Conservation (phyloP, 2,113 vertebrate genomes). For the Podocnemis expansa region DNA sequence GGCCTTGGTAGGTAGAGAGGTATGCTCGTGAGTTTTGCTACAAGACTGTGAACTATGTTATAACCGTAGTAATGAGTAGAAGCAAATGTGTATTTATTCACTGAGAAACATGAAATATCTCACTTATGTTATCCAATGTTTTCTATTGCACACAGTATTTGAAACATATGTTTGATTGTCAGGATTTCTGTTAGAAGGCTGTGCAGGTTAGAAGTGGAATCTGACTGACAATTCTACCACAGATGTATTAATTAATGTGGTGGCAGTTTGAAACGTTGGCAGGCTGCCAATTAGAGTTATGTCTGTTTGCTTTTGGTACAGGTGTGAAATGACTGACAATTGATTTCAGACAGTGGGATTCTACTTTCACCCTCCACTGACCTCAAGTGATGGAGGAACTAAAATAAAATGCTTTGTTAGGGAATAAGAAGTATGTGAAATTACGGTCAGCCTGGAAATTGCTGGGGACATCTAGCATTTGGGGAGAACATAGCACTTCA, state of each 20-base stretch:
- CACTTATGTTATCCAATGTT: not conserved
- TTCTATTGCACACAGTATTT: conserved; percentile 1
- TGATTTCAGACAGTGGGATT: not conserved
- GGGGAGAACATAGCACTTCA: not conserved
- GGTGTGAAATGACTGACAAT: conserved; percentile 24
- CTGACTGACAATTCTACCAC: conserved; percentile 31
- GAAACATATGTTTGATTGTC: conserved; percentile 31
- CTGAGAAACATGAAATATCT: not conserved
- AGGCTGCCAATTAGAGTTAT: not conserved
- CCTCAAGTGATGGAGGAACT: not conserved
- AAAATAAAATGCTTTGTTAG: not conserved
- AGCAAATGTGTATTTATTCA: not conserved
- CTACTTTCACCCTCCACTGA: not conserved
- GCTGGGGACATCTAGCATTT: not conserved
- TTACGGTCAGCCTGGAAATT: not conserved
- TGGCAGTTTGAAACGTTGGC: conserved; percentile 14
- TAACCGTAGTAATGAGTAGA: not conserved
- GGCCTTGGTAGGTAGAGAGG: not conserved
- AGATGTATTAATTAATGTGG: conserved; percentile 26
- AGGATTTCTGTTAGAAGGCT: conserved; percentile 10
- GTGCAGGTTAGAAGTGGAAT: conserved; percentile 12
- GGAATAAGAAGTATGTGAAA: not conserved
- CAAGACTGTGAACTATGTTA: not conserved
- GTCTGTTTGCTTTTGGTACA: conserved; percentile 24
- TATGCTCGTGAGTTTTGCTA: not conserved